A percentile compares a stretch with the other conserved stretches of the same genome.
Conservation (phyloP, 2,113 vertebrate species). For the Pardalotus punctatus region DNA sequence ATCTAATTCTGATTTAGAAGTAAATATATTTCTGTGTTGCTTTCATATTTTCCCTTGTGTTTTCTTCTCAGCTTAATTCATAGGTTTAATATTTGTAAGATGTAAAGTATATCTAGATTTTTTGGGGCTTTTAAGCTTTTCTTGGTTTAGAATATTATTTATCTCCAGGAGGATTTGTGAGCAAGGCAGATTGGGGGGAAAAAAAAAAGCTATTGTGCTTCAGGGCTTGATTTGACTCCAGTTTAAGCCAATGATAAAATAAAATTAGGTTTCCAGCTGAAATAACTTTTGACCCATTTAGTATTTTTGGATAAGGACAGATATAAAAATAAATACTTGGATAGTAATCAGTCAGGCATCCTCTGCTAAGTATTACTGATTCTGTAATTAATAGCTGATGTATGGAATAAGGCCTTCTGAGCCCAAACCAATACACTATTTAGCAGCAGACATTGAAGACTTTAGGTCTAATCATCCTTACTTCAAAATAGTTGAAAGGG, state of each 20-base stretch:
- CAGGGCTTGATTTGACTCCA: conserved; percentile 24
- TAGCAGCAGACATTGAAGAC: not conserved
- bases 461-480: not conserved
- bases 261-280: not conserved
- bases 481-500: not conserved
- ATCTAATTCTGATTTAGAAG: not conserved
- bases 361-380: not conserved
- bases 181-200: not conserved
- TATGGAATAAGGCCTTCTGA: not conserved
- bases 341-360: not conserved
- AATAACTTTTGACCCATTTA: conserved; percentile 21
- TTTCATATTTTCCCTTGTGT: not conserved
- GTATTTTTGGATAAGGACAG: conserved; percentile 1
- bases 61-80: not conserved
- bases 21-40: not conserved
- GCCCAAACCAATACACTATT: not conserved
- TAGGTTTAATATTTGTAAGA: not conserved
- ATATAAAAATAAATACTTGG: not conserved
- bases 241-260: conserved; percentile 5
- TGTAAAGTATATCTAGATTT: not conserved
- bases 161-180: not conserved
- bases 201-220: not conserved
- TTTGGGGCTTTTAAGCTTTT: not conserved
- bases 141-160: not conserved
- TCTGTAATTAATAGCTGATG: not conserved